Evolutionary conservation across 2,113 vertebrate species (phyloP), one percentile per base, ranked within the genome.

Genomic region (Tonatia bakeri): DNA sequence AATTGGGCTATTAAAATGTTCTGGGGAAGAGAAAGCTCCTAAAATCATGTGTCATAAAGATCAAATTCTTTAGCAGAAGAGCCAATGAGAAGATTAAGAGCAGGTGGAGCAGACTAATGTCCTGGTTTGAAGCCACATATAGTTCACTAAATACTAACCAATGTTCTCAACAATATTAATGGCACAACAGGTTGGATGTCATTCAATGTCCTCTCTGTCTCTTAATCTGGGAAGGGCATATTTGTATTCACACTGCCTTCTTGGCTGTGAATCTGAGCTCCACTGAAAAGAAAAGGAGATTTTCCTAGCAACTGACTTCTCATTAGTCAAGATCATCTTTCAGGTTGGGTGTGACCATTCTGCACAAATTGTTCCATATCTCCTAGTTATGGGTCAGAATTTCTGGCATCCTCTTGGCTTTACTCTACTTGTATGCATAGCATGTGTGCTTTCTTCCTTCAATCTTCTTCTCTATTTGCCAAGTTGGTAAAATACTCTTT

Each of bases 41-140:
- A 95, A 99, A 99, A 92, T 98, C 98, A 97, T 98, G 98, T 0
- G 97, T 99, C 45, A 99, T 98, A 64, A 99, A 99, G 97, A 98
- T 98, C 72, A 99, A 99, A 96, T 99, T 99, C 97, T 99, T 99
- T 97, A 99, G 98, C 91, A 97, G 98, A 82, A 87, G 93, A 91
- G 98, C 98, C 0, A 98, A 98, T 97, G 94, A 99, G 97, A 99
- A 99, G 97, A 98, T 98, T 90, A 98, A 98, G 93, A 98, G 98
- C 43, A 54, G 7, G 45, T 99, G 98, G 98, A 61, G 98, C 98
- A 91, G 98, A 98, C 54, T 98, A 4, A 98, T 83, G 98, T 98
- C 6, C 97, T 99, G 64, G 98, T 98, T 36, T 99, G 98, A 93
- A 95, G 17, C 22, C n/a, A 36, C 31, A 33, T 1, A 16, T 56